These are phyloP conservation scores for Lagorchestes hirsutus DNA, from an alignment of 2,797 vertebrate species.

Conservation along the genomic window DNA sequence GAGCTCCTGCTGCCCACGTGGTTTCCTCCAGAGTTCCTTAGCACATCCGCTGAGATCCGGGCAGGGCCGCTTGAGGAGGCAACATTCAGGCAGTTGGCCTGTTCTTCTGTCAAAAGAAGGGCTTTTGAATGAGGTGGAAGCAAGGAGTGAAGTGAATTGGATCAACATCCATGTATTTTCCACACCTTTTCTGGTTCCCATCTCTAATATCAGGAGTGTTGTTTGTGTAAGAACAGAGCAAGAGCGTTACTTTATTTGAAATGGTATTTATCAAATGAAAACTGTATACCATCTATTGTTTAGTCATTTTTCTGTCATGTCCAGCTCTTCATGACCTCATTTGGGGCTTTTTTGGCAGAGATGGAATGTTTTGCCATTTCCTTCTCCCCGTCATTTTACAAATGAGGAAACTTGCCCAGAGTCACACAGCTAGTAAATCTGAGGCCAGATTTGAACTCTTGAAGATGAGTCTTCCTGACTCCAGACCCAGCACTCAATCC, in stretches of 20 bases:
- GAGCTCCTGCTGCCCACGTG: constrained; percentile 21
- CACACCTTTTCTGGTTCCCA: constrained; percentile 9
- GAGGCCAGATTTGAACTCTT: not conserved
- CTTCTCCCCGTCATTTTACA: not conserved
- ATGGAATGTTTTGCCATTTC: not conserved
- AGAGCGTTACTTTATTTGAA: constrained; percentile 45
- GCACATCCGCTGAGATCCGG: not conserved
- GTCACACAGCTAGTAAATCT: not conserved
- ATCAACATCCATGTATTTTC: constrained; percentile 12
- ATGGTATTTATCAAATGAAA: not conserved
- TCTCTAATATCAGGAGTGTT: constrained; percentile 13
- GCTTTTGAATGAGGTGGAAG: not conserved
- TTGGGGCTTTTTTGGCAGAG: not conserved
- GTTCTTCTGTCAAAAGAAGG: constrained; percentile 47
- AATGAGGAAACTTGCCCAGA: not conserved
- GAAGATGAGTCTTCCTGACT: not conserved
- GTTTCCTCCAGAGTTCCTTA: not conserved
- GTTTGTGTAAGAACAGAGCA: not conserved
- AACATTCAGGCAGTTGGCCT: constrained; percentile 44
- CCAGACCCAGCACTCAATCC: not conserved
- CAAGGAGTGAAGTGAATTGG: constrained; percentile 20
- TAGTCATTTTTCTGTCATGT: not conserved
- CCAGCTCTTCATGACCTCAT: not conserved
- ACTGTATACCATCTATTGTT: not conserved
- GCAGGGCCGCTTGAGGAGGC: constrained; percentile 1